Percentiles rank a stretch among this genome's conserved stretches.
Evolutionary conservation across 2,888 invertebrate genomes (phyloP).

Genomic region (Galeopsomyia nigrocyanea): DNA sequence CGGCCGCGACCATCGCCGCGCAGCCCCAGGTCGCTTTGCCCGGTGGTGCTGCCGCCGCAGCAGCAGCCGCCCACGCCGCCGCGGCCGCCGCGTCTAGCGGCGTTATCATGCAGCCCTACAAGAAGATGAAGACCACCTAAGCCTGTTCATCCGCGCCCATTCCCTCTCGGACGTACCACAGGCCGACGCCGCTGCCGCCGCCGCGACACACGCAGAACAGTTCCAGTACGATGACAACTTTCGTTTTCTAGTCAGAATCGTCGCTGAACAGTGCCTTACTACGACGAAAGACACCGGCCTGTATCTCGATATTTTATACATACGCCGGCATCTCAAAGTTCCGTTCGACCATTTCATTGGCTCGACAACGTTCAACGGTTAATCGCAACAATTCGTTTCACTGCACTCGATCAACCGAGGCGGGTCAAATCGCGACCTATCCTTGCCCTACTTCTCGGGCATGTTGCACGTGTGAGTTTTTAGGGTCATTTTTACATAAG

Average conservation of each 20-base stretch:
- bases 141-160: conserved; percentile 25
- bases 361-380: no score
- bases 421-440: no score
- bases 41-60: conserved; percentile 59
- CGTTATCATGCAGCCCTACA: conserved; percentile 83
- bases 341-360: no score
- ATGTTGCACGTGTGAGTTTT: conserved; percentile 42
- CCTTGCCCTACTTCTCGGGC: conserved; percentile 7
- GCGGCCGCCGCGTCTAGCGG: conserved; percentile 66
- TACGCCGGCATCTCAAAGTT: no score
- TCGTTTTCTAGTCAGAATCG: conserved; percentile 69
- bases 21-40: conserved; percentile 70
- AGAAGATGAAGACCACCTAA: conserved; percentile 92
- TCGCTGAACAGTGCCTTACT: conserved; percentile 69
- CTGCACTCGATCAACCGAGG: no score
- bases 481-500: conserved; percentile 36
- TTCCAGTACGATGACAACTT: conserved; percentile 59
- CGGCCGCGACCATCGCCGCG: conserved; percentile 65
- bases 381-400: no score
- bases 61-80: conserved; percentile 65
- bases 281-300: conserved; percentile 24
- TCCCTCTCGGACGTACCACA: not conserved
- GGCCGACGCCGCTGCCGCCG: not conserved
- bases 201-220: conserved; percentile 43
- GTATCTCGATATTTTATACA: no score